A percentile compares a stretch with the other conserved stretches of the same genome.
These are phyloP conservation scores for Hyperopisus bebe DNA, from an alignment of 2,113 vertebrate genomes.

Conservation along the genomic window DNA sequence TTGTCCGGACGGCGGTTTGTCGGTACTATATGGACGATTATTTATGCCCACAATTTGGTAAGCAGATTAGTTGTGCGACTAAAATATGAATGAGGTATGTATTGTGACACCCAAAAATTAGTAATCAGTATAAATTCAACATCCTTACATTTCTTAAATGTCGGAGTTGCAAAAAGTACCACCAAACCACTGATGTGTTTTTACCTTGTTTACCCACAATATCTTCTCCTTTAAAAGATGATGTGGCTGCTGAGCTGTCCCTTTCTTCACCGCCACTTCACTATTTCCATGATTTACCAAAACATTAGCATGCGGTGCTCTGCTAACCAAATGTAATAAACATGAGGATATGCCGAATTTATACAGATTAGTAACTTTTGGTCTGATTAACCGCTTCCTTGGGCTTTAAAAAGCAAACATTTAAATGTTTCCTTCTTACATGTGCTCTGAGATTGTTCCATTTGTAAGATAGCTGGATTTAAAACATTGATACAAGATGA, in stretches of 20 bases:
- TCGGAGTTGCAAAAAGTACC: neutral
- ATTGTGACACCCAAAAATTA: neutral
- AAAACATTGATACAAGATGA: neutral
- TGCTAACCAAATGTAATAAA: neutral
- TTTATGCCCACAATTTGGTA: neutral
- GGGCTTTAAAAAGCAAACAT: neutral
- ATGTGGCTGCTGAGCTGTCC: neutral
- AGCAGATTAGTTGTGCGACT: neutral
- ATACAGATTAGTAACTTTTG: neutral
- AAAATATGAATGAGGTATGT: neutral
- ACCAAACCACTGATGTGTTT: neutral
- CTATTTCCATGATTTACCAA: neutral
- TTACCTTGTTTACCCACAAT: neutral
- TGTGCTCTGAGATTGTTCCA: neutral
- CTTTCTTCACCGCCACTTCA: neutral
- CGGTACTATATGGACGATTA: neutral
- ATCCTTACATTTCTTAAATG: neutral
- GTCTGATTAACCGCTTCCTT: neutral
- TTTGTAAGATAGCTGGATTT: neutral
- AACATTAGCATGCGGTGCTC: neutral
- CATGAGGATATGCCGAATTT: neutral
- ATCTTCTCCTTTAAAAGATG: neutral
- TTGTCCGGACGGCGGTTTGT: neutral
- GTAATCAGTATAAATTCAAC: neutral
- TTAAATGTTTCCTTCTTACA: neutral